Conservation (phyloP, 1,140 invertebrate genomes). For the Ceratitis capitata region DNA sequence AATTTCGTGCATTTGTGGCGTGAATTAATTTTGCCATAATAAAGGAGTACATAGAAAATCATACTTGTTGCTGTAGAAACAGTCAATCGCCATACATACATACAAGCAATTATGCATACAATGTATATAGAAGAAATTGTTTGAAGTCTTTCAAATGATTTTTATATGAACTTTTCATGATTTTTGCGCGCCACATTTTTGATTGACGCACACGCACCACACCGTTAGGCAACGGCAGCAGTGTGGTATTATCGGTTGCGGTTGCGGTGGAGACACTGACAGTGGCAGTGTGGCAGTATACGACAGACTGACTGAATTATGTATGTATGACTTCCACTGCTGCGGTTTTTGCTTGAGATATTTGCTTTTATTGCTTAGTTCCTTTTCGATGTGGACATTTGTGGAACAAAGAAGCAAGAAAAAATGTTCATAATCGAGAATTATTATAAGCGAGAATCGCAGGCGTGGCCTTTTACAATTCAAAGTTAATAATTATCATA, state of each 20-base stretch:
- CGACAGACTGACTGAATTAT: not conserved
- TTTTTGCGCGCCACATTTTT: slow-evolving; percentile 27
- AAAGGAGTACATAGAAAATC: not conserved
- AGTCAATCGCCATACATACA: not conserved
- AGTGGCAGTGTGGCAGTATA: not conserved
- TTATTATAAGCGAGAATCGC: not conserved
- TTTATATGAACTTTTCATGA: slow-evolving; percentile 27
- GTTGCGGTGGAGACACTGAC: not conserved
- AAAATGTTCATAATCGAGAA: not conserved
- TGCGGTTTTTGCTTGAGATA: not conserved
- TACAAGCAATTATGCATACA: not conserved
- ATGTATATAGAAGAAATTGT: slow-evolving; percentile 25
- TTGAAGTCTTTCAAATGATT: slow-evolving; percentile 32
- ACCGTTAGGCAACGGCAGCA: not conserved
- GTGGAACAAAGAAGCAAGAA: not conserved
- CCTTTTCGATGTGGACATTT: not conserved
- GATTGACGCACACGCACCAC: not conserved
- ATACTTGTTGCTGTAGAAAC: not conserved
- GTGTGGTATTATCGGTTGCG: not conserved
- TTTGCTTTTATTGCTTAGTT: not conserved
- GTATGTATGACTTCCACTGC: slow-evolving; percentile 15
- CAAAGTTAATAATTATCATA: slow-evolving; percentile 3
- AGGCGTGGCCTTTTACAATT: slow-evolving; percentile 21
- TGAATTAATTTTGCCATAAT: slow-evolving; percentile 4
- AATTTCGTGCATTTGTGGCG: not conserved